phyloP scores from a whole-genome alignment of 1,140 invertebrate genomes.

The Drosophila albomicans region DNA sequence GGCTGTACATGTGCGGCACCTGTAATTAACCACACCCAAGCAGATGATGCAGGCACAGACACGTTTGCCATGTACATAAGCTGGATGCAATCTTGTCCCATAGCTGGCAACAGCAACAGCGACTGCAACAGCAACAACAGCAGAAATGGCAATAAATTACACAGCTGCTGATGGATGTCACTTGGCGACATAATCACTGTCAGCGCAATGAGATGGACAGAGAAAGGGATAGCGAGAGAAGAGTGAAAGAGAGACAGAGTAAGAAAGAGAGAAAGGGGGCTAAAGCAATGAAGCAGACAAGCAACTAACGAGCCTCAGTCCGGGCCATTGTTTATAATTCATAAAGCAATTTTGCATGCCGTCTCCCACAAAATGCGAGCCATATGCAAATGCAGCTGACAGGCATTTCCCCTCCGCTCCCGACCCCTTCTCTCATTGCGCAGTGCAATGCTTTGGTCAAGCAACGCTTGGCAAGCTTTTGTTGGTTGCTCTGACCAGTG shows the following conservation, averaged over 20 bases:
- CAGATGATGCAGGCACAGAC: constrained; percentile 23
- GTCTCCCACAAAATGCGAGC: constrained; percentile 46
- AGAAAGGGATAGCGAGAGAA: constrained; percentile 8
- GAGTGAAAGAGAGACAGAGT: not conserved
- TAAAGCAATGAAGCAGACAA: constrained; percentile 41
- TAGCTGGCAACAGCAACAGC: constrained; percentile 3
- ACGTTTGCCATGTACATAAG: constrained; percentile 42
- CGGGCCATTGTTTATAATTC: constrained; percentile 67
- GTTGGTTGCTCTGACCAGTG: constrained; percentile 28
- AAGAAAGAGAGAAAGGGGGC: not conserved
- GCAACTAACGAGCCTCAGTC: constrained; percentile 58
- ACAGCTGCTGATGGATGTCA: constrained; percentile 71
- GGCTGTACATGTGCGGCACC: constrained; percentile 14
- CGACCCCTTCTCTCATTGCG: no score
- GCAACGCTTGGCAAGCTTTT: not conserved
- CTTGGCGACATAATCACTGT: constrained; percentile 72
- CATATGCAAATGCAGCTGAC: constrained; percentile 66
- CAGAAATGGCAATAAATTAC: constrained; percentile 61
- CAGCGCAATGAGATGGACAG: constrained; percentile 48
- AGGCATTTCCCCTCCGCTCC: constrained; percentile 13
- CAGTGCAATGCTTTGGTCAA: not conserved
- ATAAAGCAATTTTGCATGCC: constrained; percentile 65
- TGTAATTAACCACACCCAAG: constrained; percentile 50
- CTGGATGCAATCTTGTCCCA: constrained; percentile 46
- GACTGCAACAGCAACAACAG: not conserved